Conservation (phyloP, 2,888 invertebrate genomes). For the Agonum fuliginosum region DNA sequence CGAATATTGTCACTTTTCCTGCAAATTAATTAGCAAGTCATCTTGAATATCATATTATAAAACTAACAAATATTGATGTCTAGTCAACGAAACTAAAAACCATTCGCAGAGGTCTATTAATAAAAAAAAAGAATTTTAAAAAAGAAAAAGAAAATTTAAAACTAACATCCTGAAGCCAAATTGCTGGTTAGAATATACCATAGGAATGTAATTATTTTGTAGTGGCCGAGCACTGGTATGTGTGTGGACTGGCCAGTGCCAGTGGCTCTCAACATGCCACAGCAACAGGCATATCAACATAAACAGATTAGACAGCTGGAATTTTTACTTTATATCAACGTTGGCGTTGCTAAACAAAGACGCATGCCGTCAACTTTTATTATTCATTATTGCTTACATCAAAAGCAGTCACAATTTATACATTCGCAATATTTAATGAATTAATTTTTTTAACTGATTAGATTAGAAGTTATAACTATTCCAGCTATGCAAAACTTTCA, state of each 20-base stretch:
- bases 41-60: constrained; percentile 5
- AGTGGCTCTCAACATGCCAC: constrained; percentile 45
- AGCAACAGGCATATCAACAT: not conserved
- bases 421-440: no score
- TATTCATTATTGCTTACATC: no score
- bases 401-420: no score
- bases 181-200: constrained; percentile 55
- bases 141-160: constrained; percentile 49
- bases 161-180: constrained; percentile 58
- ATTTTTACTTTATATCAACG: not conserved
- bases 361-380: no score
- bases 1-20: not conserved
- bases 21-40: not conserved
- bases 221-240: constrained; percentile 49
- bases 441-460: no score
- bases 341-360: not conserved
- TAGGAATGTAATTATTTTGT: constrained; percentile 58
- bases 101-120: constrained; percentile 37
- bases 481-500: no score
- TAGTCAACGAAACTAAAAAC: constrained; percentile 2
- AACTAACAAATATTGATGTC: not conserved
- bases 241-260: constrained; percentile 41
- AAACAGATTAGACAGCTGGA: constrained; percentile 1
- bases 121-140: constrained; percentile 38
- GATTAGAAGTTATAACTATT: no score